A percentile compares a stretch with the other conserved stretches of the same genome.
These are phyloP conservation scores for Tiaroga cobitis DNA, from an alignment of 2,797 vertebrate species.

Conservation along the genomic window DNA sequence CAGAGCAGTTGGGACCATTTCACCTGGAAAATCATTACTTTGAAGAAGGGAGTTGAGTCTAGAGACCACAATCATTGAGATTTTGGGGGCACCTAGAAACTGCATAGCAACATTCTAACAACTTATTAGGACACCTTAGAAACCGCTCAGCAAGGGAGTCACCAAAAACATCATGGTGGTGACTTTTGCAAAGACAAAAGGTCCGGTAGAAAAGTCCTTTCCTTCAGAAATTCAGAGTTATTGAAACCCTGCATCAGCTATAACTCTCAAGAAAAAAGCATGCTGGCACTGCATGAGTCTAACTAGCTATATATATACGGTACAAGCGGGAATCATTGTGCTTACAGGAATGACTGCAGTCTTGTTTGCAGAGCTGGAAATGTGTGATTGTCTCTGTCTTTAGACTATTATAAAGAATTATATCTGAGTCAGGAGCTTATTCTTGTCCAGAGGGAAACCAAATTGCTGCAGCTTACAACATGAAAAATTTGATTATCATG, in stretches of 20 bases:
- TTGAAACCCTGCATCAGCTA: slow-evolving; percentile 32
- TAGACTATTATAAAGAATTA: slow-evolving; percentile 43
- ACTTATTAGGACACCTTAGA: too few species aligned
- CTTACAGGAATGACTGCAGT: slow-evolving; percentile 1
- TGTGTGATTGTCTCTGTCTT: slow-evolving; percentile 3
- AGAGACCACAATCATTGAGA: too few species aligned
- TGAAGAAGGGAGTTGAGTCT: too few species aligned
- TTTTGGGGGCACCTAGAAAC: too few species aligned
- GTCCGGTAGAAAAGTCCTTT: not conserved
- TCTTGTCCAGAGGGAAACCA: slow-evolving; percentile 19
- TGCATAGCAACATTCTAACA: too few species aligned
- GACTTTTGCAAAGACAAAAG: not conserved
- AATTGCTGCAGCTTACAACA: not conserved
- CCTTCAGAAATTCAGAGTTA: not conserved
- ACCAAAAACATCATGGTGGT: not conserved
- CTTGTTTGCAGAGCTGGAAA: slow-evolving; percentile 36
- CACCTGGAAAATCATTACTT: too few species aligned
- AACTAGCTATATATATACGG: slow-evolving; percentile 31
- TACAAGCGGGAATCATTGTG: slow-evolving; percentile 3
- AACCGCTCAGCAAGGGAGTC: not conserved
- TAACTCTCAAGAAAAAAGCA: slow-evolving; percentile 15
- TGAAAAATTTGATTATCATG: slow-evolving; percentile 18
- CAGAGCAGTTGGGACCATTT: too few species aligned
- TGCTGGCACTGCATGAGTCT: slow-evolving; percentile 9
- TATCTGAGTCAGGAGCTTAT: slow-evolving; percentile 25